These are phyloP conservation scores for Pomacea canaliculata DNA, from an alignment of 2,888 invertebrate species.

Conservation along the genomic window DNA sequence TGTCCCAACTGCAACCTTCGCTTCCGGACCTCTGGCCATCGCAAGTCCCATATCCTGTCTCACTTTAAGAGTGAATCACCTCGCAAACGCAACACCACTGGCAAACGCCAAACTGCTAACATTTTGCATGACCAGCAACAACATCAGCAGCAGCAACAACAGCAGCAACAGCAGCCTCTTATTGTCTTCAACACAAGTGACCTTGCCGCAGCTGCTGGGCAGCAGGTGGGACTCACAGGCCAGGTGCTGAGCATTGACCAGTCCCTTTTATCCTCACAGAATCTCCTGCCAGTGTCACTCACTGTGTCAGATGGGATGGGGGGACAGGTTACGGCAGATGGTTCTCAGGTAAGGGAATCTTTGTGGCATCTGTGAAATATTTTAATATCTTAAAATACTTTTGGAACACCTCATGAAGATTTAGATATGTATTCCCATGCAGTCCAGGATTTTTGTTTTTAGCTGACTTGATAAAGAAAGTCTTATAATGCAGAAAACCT, in stretches of 20 bases:
- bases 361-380: too few species aligned
- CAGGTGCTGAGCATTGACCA: conserved; percentile 37
- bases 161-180: conserved; percentile 1
- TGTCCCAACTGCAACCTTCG: conserved; percentile 63
- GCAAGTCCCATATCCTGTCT: conserved; percentile 76
- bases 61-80: conserved; percentile 69
- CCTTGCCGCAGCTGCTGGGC: conserved; percentile 2
- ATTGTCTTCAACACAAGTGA: conserved; percentile 20
- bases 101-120: conserved; percentile 33
- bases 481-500: not conserved
- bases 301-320: conserved; percentile 45
- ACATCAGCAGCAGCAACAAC: not conserved
- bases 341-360: conserved; percentile 27
- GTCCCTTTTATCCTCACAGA: conserved; percentile 47
- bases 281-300: conserved; percentile 57
- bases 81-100: conserved; percentile 34
- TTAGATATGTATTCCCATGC: too few species aligned
- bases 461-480: not conserved
- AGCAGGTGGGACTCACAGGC: conserved; percentile 16
- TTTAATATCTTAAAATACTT: not conserved
- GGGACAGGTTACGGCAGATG: conserved; percentile 33
- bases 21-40: conserved; percentile 79
- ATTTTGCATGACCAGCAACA: conserved; percentile 9
- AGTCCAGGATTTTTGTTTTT: not conserved
- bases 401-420: too few species aligned